These are phyloP conservation scores for Drosophila nr. medialis DNA, from an alignment of 2,888 invertebrate species.

Conservation along the genomic window DNA sequence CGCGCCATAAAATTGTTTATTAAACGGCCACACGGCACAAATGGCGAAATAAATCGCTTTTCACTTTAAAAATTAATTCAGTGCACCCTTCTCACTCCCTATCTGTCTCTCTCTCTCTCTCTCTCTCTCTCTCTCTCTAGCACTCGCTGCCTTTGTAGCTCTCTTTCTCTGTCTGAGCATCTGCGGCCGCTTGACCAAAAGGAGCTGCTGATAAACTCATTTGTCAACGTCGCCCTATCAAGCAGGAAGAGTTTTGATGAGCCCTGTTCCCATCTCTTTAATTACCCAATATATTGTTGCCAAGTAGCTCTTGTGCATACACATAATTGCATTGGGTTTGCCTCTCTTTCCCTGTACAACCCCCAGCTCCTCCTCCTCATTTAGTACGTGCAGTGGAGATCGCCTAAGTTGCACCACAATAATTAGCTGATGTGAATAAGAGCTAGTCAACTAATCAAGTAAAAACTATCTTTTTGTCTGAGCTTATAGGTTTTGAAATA, in stretches of 20 bases:
- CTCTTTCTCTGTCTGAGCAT: conserved; percentile 5
- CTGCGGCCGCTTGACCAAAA: conserved; percentile 24
- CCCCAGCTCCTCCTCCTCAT: background rate
- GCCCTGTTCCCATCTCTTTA: conserved; percentile 67
- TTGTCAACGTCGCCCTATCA: conserved; percentile 67
- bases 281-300: conserved; percentile 69
- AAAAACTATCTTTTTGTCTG: background rate
- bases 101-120: background rate
- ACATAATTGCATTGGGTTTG: conserved; percentile 64
- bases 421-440: background rate
- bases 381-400: conserved; percentile 46
- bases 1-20: conserved; percentile 77
- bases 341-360: conserved; percentile 5
- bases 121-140: background rate
- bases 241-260: conserved; percentile 37
- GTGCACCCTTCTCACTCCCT: background rate
- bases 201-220: conserved; percentile 77
- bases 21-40: conserved; percentile 71
- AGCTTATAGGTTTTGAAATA: background rate
- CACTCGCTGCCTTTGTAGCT: background rate
- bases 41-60: conserved; percentile 80
- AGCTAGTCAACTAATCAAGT: background rate
- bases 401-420: background rate
- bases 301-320: conserved; percentile 56
- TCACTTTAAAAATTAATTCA: conserved; percentile 69